phyloP scores from a whole-genome alignment of 1,140 invertebrate species.

The Notospermus geniculatus region DNA sequence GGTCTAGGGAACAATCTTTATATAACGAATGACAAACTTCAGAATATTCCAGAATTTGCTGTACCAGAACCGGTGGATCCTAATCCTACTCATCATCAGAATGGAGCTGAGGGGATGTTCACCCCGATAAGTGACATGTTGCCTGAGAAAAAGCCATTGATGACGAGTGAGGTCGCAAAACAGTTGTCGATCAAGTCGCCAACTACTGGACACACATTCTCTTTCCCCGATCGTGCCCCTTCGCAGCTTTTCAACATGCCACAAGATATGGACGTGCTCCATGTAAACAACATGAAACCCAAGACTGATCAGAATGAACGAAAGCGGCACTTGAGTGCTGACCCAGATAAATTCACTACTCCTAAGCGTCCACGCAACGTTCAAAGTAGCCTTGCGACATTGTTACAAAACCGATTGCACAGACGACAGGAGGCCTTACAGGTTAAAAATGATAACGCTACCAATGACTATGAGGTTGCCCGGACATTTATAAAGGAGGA shows the following conservation, averaged over 20 bases:
- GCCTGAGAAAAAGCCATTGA: no score
- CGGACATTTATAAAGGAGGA: no score
- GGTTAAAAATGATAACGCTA: neutral
- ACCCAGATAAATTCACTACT: constrained; percentile 13
- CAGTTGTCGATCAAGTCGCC: constrained; percentile 6
- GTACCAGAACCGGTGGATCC: no score
- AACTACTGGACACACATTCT: neutral
- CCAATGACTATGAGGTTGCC: neutral
- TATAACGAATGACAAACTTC: no score
- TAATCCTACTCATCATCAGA: no score
- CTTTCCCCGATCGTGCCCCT: constrained; percentile 2
- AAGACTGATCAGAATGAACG: constrained; percentile 2
- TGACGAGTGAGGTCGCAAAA: neutral
- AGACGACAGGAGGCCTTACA: neutral
- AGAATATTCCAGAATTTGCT: no score
- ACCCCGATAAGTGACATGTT: no score
- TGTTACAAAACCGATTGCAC: constrained; percentile 3
- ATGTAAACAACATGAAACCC: neutral
- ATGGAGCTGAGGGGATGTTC: no score
- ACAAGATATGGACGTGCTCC: neutral
- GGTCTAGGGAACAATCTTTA: no score
- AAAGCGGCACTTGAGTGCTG: constrained; percentile 11
- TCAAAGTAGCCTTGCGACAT: neutral
- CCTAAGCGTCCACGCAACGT: constrained; percentile 1
- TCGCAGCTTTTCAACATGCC: neutral